Conservation (phyloP, 2,888 invertebrate genomes). For the Drosophila greeni region DNA sequence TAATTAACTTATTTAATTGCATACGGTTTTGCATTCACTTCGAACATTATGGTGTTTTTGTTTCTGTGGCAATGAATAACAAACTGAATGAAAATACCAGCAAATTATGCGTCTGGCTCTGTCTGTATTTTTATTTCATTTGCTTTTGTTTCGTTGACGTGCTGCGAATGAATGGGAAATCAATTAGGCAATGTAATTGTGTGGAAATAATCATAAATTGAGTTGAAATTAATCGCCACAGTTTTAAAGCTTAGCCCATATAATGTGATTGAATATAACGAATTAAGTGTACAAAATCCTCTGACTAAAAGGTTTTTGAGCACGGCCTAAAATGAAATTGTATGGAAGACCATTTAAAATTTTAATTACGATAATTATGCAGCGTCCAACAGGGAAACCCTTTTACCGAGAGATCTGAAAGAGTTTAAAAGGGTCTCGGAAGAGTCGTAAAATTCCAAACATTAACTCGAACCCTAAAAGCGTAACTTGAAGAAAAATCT, state of each 20-base stretch:
- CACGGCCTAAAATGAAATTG: conserved; percentile 5
- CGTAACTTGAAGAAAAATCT: conserved; percentile 7
- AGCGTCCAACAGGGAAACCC: conserved; percentile 16
- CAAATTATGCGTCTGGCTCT: conserved; percentile 19
- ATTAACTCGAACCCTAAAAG: conserved; percentile 18
- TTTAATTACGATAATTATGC: conserved; percentile 53
- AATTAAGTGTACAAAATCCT: conserved; percentile 24
- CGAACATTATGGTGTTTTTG: conserved; percentile 60
- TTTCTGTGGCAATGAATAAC: conserved; percentile 33
- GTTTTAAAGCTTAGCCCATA: conserved; percentile 23
- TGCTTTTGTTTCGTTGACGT: conserved; percentile 34
- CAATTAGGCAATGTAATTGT: conserved; percentile 68
- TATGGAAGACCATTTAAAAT: conserved; percentile 24
- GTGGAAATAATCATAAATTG: conserved; percentile 70
- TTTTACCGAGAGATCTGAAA: conserved; percentile 24
- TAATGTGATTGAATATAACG: conserved; percentile 25
- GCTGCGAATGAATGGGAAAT: conserved; percentile 51
- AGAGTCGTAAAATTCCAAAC: conserved; percentile 14
- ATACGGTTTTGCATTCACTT: conserved; percentile 68
- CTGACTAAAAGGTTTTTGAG: conserved; percentile 18
- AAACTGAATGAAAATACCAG: conserved; percentile 35
- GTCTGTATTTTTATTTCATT: conserved; percentile 13
- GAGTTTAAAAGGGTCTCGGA: conserved; percentile 6
- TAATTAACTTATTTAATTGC: conserved; percentile 75
- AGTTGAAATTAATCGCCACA: conserved; percentile 50